These are phyloP conservation scores for Eolophus roseicapilla DNA, from an alignment of 2,113 vertebrate species.

Conservation along the genomic window DNA sequence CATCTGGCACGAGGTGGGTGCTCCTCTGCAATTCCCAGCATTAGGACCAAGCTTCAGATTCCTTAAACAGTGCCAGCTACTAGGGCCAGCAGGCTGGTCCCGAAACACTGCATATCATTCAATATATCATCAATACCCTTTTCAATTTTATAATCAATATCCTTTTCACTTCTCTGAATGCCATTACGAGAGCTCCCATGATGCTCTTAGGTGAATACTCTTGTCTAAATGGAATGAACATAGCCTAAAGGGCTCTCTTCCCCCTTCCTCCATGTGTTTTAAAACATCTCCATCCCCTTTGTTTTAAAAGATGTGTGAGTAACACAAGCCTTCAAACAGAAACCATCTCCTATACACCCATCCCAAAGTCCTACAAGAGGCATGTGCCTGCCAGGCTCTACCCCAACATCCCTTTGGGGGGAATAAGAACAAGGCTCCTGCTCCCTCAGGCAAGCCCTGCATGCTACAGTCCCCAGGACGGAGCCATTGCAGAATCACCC, in stretches of 20 bases:
- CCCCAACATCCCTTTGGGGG: not conserved
- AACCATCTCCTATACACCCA: not conserved
- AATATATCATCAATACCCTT: not conserved
- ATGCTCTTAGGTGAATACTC: not conserved
- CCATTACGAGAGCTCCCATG: fast-evolving
- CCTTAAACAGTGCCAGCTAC: not conserved
- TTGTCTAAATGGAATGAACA: not conserved
- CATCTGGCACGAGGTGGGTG: not conserved
- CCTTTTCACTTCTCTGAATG: not conserved
- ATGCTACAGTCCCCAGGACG: not conserved
- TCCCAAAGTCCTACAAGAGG: not conserved
- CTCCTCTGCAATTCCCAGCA: not conserved
- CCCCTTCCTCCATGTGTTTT: not conserved
- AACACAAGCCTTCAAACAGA: not conserved
- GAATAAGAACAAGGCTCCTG: not conserved
- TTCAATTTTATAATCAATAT: not conserved
- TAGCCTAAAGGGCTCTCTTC: not conserved
- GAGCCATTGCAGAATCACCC: not conserved
- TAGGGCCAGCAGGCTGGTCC: not conserved
- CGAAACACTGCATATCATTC: not conserved
- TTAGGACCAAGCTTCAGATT: not conserved
- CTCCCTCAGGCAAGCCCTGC: not conserved
- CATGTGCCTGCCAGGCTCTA: not conserved
- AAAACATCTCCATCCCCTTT: not conserved
- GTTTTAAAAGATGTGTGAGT: not conserved